Conservation (phyloP, 92 coral and sea anemone genomes). For the Virgularia gustaviana region DNA sequence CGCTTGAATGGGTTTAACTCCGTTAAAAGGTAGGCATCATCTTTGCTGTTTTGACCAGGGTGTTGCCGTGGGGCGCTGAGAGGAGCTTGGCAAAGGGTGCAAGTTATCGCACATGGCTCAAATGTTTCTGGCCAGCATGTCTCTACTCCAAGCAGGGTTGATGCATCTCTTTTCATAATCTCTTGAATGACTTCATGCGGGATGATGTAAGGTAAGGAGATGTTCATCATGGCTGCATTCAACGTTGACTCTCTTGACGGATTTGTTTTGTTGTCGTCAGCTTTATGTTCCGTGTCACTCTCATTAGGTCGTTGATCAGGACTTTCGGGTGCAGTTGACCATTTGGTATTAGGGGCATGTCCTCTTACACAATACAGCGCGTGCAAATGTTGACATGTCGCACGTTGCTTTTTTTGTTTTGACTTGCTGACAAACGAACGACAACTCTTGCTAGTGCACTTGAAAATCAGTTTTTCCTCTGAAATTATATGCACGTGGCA, state of each 20-base stretch:
- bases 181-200: background rate
- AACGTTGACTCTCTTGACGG: constrained; percentile 15
- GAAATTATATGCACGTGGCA: constrained; percentile 25
- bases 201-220: constrained; percentile 21
- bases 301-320: background rate
- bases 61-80: background rate
- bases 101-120: background rate
- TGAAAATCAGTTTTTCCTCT: constrained; percentile 13
- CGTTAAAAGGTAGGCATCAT: background rate
- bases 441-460: constrained; percentile 40
- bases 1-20: constrained; percentile 26
- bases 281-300: background rate
- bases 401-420: constrained; percentile 14
- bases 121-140: constrained; percentile 28
- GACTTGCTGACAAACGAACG: constrained; percentile 31
- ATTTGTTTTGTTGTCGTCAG: background rate
- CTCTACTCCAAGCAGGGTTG: background rate
- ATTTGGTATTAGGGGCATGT: too few relatives aligned
- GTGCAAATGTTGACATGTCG: constrained; percentile 39
- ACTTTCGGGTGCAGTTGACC: background rate
- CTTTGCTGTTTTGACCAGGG: constrained; percentile 14
- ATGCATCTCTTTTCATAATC: constrained; percentile 7
- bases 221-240: constrained; percentile 22
- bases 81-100: constrained; percentile 2
- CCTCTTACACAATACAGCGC: constrained; percentile 17